Base-by-base conservation (phyloP, 2,888 invertebrate genomes). In the Caenorhabditis angaria region DNA sequence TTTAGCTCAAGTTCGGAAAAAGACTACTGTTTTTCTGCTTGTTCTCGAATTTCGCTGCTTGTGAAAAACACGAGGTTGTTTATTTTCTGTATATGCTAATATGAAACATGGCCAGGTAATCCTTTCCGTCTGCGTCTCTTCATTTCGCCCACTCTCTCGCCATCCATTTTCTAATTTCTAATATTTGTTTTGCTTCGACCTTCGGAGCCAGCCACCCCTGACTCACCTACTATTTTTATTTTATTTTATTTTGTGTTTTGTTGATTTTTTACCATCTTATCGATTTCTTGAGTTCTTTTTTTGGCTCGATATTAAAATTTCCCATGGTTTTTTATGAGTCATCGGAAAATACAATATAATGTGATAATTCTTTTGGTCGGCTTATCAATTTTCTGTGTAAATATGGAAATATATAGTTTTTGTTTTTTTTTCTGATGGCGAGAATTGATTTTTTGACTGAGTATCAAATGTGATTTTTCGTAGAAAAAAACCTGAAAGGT, bases 141-240 rank as follows among this genome's bases (percentile, higher is more conserved):
- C 41, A 14, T 41, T 5, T 41, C 41, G 18, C 18, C 41, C 10
- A 41, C 41, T 12, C 14, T 41, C n/a, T n/a, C n/a, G n/a, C n/a
- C n/a, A n/a, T n/a, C n/a, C n/a, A n/a, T n/a, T 35, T 6, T 35
- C 8, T 14, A 35, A 35, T 24, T 50, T 55, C 41, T 28, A 57
- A 57, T 65, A 48, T 65, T 65, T 70, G 70, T 61, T 53, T 61
- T 57, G 56, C 27, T 64, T 57, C 55, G 29, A 48, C 25, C 48
- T 41, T 41, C 41, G 41, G 41, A 41, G 41, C 41, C 10, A 18
- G 14, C 41, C 41, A 41, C n/a, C n/a, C n/a, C 41, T 41, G 41
- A 41, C 41, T 41, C 41, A 41, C 14, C 18, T 41, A 12, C 41
- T 41, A 41, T 18, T 41, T 41, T 18, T 41, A 41, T 18, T 3